phyloP scores from a whole-genome alignment of 2,113 vertebrate species.

The Suricata suricatta region DNA sequence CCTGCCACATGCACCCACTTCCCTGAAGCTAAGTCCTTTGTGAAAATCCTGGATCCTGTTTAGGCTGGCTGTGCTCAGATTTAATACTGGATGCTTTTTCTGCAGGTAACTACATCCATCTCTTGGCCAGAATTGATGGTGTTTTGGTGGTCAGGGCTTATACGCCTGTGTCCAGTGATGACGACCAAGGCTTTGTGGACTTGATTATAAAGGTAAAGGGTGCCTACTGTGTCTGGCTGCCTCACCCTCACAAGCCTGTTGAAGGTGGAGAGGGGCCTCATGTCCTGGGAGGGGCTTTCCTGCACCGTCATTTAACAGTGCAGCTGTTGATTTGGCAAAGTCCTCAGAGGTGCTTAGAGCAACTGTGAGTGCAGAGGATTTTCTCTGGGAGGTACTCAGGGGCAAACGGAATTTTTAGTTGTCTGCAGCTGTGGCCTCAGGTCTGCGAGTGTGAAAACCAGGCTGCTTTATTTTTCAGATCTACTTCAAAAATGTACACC shows the following conservation, averaged over 20 bases:
- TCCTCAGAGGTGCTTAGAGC: background rate
- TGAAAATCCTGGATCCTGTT: background rate
- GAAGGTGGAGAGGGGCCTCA: background rate
- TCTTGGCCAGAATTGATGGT: slow-evolving; percentile 91
- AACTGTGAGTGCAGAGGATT: background rate
- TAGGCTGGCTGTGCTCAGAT: background rate
- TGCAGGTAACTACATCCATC: slow-evolving; percentile 94
- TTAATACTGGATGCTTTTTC: background rate
- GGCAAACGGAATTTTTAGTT: background rate
- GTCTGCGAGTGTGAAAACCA: background rate
- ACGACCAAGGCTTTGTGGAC: slow-evolving; percentile 92
- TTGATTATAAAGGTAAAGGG: slow-evolving; percentile 92
- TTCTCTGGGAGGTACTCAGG: background rate
- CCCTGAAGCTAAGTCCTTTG: background rate
- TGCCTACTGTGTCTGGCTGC: background rate
- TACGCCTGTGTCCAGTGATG: slow-evolving; percentile 93
- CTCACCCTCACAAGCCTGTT: background rate
- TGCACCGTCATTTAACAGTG: slow-evolving; percentile 4
- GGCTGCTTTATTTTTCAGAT: slow-evolving; percentile 84
- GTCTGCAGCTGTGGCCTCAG: background rate
- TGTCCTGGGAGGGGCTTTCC: background rate
- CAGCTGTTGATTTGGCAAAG: background rate
- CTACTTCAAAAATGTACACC: slow-evolving; percentile 91
- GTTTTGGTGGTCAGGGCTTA: slow-evolving; percentile 92
- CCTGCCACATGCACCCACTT: background rate